Evolutionary conservation across 2,113 vertebrate species (phyloP).

Genomic region (Oenanthe oenanthe): DNA sequence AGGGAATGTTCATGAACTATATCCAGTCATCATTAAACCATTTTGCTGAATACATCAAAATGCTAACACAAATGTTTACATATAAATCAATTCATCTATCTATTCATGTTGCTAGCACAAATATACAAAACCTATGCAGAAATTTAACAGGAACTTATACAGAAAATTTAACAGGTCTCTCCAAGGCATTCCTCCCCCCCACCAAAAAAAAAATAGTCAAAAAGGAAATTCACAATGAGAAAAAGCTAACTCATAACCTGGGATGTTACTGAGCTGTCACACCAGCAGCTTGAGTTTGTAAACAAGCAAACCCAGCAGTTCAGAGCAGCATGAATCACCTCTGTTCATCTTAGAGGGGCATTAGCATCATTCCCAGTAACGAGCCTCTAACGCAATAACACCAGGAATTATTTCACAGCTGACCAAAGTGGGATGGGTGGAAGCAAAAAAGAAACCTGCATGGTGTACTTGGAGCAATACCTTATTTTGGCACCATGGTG

Average conservation of each 20-base stretch:
- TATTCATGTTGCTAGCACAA: not conserved
- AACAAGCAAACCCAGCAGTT: not conserved
- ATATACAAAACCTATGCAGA: not conserved
- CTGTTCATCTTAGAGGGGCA: not conserved
- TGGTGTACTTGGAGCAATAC: fast-evolving
- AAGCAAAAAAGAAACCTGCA: not conserved
- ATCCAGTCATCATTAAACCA: constrained; percentile 22
- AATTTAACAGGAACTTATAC: not conserved
- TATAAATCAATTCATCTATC: not conserved
- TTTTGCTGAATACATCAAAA: constrained; percentile 7
- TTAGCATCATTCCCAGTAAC: not conserved
- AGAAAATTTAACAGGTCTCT: not conserved
- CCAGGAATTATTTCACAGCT: not conserved
- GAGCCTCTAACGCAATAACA: fast-evolving
- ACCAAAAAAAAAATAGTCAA: fast-evolving
- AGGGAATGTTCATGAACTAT: not conserved
- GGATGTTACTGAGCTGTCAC: not conserved
- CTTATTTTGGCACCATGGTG: not conserved
- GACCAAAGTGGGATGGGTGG: fast-evolving
- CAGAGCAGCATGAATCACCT: not conserved
- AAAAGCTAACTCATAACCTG: not conserved
- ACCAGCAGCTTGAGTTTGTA: not conserved
- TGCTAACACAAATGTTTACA: constrained; percentile 28
- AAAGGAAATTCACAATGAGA: not conserved
- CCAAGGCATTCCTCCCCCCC: not conserved